Evolutionary conservation across 2,113 vertebrate genomes (phyloP).

Genomic region (Nansenia antarctica): DNA sequence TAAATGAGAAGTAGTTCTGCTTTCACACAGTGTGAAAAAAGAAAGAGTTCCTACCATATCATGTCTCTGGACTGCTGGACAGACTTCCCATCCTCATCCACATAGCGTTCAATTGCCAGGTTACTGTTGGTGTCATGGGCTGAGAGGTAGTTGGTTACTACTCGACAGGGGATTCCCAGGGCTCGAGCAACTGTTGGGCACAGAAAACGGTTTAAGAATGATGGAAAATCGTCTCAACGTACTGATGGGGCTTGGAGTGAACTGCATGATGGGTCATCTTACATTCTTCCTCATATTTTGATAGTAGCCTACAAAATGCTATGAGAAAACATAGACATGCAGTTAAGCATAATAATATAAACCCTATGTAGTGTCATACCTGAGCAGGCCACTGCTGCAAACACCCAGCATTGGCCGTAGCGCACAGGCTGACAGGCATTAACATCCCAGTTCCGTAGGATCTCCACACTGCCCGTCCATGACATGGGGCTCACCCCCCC

Average conservation of each 20-base stretch:
- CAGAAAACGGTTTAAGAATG: too few relatives aligned
- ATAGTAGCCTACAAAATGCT: too few relatives aligned
- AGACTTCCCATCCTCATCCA: constrained; percentile 69
- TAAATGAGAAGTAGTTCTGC: too few relatives aligned
- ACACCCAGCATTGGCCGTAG: constrained; percentile 98
- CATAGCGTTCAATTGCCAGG: constrained; percentile 84
- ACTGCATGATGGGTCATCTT: too few relatives aligned
- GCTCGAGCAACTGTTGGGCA: constrained; percentile 81
- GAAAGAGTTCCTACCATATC: constrained; percentile 87
- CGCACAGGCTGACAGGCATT: constrained; percentile 82
- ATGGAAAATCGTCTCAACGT: too few relatives aligned
- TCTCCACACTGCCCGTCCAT: constrained; percentile 92
- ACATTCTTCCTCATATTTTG: too few relatives aligned
- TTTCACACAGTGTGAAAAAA: too few relatives aligned
- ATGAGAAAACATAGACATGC: too few relatives aligned
- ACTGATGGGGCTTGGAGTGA: too few relatives aligned
- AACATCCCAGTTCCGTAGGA: constrained; percentile 82
- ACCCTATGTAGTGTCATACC: constrained; percentile 70
- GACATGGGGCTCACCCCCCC: constrained; percentile 85
- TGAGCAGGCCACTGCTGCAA: constrained; percentile 90
- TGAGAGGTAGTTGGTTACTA: constrained; percentile 88
- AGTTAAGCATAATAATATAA: too few relatives aligned
- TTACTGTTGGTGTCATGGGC: constrained; percentile 91
- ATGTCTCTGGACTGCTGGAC: constrained; percentile 73
- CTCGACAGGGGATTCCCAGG: constrained; percentile 85